Base-by-base conservation (phyloP, 2,113 vertebrate species). In the Epinephelus fuscoguttatus region DNA sequence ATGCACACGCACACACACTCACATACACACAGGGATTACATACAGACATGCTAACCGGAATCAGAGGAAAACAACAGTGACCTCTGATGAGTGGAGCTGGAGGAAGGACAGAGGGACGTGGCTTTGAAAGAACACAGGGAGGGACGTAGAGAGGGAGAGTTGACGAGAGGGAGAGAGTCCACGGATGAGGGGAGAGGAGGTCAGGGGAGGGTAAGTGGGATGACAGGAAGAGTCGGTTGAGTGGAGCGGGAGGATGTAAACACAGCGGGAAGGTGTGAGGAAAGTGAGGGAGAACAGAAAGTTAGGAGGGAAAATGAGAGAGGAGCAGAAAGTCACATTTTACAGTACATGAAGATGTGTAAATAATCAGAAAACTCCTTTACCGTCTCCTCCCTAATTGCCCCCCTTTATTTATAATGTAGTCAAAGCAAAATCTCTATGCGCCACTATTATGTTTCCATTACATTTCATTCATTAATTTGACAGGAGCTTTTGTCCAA, bases 41-140 rank as follows among this genome's bases (percentile, higher is more conserved):
- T 10, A 76, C 57, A 73, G 30, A n/a, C 60, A 61, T 62, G 37
- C 0, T 42, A 62, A 68, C 53, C 14, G 1, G 52, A 75, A 79
- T 87, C 40, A 77, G 74, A 74, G 53, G 74, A 57, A 80, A 84
- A 68, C 71, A 68, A 75, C 69, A 72, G 70, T 84, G 76, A 85
- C 79, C 86, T 82, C 18, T 82, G 73, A 77, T 70, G 78, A 83
- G 69, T 49, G 27, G 45, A 70, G 72, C 60, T 69, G 59, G 59
- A 68, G 49, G 30, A 85, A 63, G 30, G 77, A 84, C 42, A 79
- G 75, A 82, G 78, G 66, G 81, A 84, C 11, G 30, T 75, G 78
- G 63, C 79, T 85, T 62, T 71, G 40, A 75, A 74, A 85, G 47
- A 87, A 83, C 15, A 3, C 49, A 78, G 33, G 80, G 69, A 72